phyloP scores from a whole-genome alignment of 2,797 vertebrate species.

The Manis javanica region DNA sequence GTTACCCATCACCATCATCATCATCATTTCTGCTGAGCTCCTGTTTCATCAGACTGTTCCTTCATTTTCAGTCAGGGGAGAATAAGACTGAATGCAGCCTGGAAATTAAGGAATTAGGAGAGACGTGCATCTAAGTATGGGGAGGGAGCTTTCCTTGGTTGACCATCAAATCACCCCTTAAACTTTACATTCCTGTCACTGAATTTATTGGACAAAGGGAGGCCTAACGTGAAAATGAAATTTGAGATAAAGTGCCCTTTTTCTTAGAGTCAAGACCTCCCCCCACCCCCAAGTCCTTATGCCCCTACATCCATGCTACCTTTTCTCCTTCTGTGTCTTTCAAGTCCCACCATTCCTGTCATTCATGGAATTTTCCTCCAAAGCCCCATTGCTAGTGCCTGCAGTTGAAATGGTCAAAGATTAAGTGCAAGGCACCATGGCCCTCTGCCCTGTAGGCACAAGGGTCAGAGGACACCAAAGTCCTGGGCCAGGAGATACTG shows the following conservation, averaged over 20 bases:
- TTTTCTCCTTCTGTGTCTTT: background rate
- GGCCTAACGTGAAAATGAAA: background rate
- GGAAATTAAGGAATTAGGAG: conserved; percentile 20
- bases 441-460: background rate
- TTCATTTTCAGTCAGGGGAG: conserved; percentile 21
- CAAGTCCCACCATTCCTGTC: background rate
- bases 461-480: background rate
- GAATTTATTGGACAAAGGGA: background rate
- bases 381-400: background rate
- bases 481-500: background rate
- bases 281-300: background rate
- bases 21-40: conserved; percentile 58
- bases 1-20: conserved; percentile 53
- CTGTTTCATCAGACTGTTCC: conserved; percentile 42
- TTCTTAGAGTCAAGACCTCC: background rate
- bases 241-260: background rate
- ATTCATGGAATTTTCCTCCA: background rate
- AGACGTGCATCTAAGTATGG: background rate
- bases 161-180: background rate
- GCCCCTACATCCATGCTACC: background rate
- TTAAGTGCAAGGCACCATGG: background rate
- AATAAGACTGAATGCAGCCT: conserved; percentile 30
- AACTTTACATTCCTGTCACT: background rate
- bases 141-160: background rate
- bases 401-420: background rate